Base-by-base conservation (phyloP, 2,113 vertebrate genomes). In the Tychaedon coryphoeus region DNA sequence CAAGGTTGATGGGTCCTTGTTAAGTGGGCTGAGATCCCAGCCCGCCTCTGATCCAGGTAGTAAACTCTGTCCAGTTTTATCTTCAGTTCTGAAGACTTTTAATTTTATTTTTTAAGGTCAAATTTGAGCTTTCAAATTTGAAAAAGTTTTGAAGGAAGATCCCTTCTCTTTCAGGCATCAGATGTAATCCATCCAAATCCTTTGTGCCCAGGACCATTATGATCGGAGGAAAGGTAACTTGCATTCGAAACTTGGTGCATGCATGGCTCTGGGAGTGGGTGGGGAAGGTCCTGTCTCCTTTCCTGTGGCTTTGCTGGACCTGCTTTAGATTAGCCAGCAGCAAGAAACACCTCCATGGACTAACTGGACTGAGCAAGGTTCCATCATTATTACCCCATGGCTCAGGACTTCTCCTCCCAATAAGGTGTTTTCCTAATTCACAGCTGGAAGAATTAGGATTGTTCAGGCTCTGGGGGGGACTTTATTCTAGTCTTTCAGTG, bases 171-270 rank as follows among this genome's bases (percentile, higher is more conserved):
- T n/a, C 95, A 99, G 99, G 98, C 57, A 98, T 99, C 95, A 99
- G 98, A 92, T 98, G 98, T 33, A 92, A 99, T 51, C 98, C 98
- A 7, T 93, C 97, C 92, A 98, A 98, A 92, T 88, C 95, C 78
- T 98, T 98, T 92, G 98, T 99, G 86, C 98, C 99, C 79, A 98
- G 99, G 95, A 99, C 99, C 4, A 91, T 99, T 76, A 98, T 99
- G 98, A 99, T 99, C 0, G 98, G 98, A 77, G 98, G 98, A 96
- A 99, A 99, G 98, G 98, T 99, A 97, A 95, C 3, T 4, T 12
- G 33, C 0, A 0, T 66, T 79, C 31, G 74, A 53, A 58, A 6
- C 25, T 61, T 0, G 0, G 19, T 53, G 74, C n/a, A 14, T 22
- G 12, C 1, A 0, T 22, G 45, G 57, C 70, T 88, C 2, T 0